phyloP scores from a whole-genome alignment of 2,113 vertebrate species.

The Hystrix cristata region DNA sequence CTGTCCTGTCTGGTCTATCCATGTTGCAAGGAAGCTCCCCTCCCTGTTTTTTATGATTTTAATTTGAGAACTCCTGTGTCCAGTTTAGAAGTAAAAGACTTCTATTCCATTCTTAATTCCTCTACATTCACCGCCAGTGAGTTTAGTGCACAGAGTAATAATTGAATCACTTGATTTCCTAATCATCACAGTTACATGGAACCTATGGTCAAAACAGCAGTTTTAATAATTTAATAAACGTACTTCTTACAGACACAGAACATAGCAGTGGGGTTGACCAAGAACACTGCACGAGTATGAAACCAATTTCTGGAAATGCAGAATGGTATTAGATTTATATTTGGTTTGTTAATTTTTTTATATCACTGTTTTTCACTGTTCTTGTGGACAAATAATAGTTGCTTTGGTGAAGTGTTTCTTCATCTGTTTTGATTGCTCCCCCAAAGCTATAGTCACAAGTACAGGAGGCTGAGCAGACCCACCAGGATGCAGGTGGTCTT shows the following conservation, averaged over 20 bases:
- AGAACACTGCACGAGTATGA: background rate
- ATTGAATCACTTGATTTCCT: constrained; percentile 48
- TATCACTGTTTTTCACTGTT: constrained; percentile 66
- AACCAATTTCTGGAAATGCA: constrained; percentile 64
- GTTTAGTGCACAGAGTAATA: constrained; percentile 69
- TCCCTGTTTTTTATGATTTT: constrained; percentile 60
- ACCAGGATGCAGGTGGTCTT: background rate
- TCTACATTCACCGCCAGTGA: constrained; percentile 12
- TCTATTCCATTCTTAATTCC: constrained; percentile 56
- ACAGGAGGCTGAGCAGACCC: background rate
- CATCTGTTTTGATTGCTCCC: constrained; percentile 22
- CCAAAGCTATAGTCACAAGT: background rate
- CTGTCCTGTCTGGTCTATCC: constrained; percentile 79
- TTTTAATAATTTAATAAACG: constrained; percentile 57
- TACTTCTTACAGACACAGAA: constrained; percentile 41
- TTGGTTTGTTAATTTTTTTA: constrained; percentile 73
- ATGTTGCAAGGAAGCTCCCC: constrained; percentile 64
- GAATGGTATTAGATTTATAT: constrained; percentile 68
- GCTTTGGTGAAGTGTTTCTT: constrained; percentile 75
- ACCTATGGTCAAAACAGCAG: constrained; percentile 59
- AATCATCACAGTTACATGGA: constrained; percentile 39
- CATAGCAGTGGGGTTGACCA: constrained; percentile 47
- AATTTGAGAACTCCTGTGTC: constrained; percentile 79
- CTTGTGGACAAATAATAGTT: constrained; percentile 62
- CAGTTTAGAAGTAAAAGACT: constrained; percentile 73